A percentile compares a stretch with the other conserved stretches of the same genome.
Conservation (phyloP, 2,888 invertebrate species). For the Platycheirus albimanus region DNA sequence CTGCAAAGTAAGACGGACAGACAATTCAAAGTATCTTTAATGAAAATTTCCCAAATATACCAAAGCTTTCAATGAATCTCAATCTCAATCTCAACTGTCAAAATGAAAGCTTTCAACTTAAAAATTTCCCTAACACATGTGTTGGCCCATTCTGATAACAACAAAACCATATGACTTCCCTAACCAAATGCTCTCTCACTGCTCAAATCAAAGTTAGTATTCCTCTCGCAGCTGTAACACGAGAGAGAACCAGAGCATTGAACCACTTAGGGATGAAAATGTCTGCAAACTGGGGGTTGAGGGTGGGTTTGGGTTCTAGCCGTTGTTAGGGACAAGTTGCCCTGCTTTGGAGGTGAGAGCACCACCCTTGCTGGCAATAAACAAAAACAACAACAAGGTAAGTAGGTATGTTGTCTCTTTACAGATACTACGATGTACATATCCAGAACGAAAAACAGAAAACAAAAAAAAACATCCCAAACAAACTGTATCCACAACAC, state of each 20-base stretch:
- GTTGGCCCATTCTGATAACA: constrained; percentile 43
- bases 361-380: not conserved
- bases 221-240: constrained; percentile 10
- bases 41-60: constrained; percentile 57
- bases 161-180: constrained; percentile 62
- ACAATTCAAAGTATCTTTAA: constrained; percentile 25
- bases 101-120: constrained; percentile 29
- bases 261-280: constrained; percentile 45
- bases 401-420: constrained; percentile 41
- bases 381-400: constrained; percentile 52
- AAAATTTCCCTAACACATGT: constrained; percentile 50
- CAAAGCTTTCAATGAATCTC: constrained; percentile 49
- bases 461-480: constrained; percentile 46
- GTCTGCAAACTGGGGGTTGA: constrained; percentile 34
- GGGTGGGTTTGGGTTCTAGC: constrained; percentile 33
- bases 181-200: constrained; percentile 50
- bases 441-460: constrained; percentile 36
- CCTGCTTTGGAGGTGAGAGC: constrained; percentile 4
- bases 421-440: constrained; percentile 44
- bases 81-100: constrained; percentile 10
- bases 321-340: constrained; percentile 12
- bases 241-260: constrained; percentile 12
- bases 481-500: constrained; percentile 39
- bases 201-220: constrained; percentile 41
- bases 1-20: constrained; percentile 29